phyloP scores from a whole-genome alignment of 2,113 vertebrate species.

The Calyptomena viridis region DNA sequence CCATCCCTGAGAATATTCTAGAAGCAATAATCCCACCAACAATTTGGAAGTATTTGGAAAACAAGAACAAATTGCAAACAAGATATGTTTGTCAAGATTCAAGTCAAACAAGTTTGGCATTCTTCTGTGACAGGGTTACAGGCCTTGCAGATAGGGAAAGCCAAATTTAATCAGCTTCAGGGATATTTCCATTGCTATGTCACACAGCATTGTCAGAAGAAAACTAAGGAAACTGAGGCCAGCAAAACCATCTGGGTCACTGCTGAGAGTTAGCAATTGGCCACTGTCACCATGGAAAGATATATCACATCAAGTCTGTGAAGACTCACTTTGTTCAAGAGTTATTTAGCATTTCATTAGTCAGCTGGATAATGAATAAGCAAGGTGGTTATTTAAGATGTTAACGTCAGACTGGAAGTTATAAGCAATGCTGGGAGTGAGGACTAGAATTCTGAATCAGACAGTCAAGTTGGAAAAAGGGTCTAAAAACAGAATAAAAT shows the following conservation, averaged over 20 bases:
- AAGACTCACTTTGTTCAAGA: not conserved
- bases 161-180: not conserved
- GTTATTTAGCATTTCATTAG: not conserved
- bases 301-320: not conserved
- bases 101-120: not conserved
- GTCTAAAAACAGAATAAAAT: not conserved
- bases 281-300: not conserved
- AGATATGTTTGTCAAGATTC: not conserved
- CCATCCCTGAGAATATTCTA: not conserved
- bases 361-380: not conserved
- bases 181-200: not conserved
- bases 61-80: not conserved
- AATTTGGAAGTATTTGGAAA: not conserved
- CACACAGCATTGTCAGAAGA: not conserved
- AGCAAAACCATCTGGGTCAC: not conserved
- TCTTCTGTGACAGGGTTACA: not conserved
- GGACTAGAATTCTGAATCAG: not conserved
- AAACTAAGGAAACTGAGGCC: not conserved
- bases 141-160: not conserved
- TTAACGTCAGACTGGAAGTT: not conserved
- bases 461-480: not conserved
- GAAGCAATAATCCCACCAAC: not conserved
- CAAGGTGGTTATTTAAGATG: not conserved
- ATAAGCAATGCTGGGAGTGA: not conserved
- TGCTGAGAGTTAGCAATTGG: not conserved